Evolutionary conservation across 2,797 vertebrate genomes (phyloP).

Genomic region (Gymnothorax javanicus): DNA sequence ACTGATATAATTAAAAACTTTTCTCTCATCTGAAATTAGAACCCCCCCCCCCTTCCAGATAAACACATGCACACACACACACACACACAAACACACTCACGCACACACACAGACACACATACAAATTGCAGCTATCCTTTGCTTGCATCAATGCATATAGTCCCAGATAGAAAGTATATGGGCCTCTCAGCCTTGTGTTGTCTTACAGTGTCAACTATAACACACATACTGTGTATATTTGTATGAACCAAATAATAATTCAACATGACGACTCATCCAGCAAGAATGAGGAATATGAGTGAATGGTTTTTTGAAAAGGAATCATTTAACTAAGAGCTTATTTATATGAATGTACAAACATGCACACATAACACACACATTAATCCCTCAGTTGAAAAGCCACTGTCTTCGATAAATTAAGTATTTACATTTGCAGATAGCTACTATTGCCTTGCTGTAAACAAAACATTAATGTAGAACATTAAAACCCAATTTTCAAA

Average conservation of each 20-base stretch:
- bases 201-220: background rate
- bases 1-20: conserved; percentile 75
- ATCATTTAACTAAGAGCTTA: conserved; percentile 14
- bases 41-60: conserved; percentile 60
- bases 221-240: background rate
- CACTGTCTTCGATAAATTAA: background rate
- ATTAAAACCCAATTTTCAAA: background rate
- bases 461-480: background rate
- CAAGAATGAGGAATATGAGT: no score
- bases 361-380: background rate
- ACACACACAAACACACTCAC: no score
- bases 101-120: no score
- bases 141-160: no score
- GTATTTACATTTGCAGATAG: background rate
- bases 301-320: no score
- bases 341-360: conserved; percentile 28
- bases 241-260: background rate
- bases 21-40: conserved; percentile 65
- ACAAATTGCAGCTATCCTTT: no score
- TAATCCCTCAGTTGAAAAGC: background rate
- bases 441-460: background rate
- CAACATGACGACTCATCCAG: background rate
- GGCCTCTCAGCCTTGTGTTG: background rate
- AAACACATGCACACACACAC: no score
- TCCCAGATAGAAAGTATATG: no score